phyloP scores from a whole-genome alignment of 2,797 vertebrate genomes.

The Cossypha niveicapilla region DNA sequence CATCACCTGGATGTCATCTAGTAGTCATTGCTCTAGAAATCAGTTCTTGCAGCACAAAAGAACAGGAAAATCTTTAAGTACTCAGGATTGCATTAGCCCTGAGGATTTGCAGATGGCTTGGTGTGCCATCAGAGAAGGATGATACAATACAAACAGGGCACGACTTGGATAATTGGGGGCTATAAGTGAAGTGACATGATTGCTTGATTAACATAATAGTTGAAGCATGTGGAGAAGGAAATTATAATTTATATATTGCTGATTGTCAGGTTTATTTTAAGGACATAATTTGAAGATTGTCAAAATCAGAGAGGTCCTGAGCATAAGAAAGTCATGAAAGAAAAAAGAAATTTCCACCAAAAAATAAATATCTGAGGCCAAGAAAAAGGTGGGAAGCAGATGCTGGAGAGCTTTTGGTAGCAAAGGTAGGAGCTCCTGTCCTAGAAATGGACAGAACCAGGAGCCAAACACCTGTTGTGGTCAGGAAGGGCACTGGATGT shows the following conservation, averaged over 20 bases:
- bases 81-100: neutral
- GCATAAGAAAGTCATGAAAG: neutral
- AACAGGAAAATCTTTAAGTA: neutral
- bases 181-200: slow-evolving; percentile 58
- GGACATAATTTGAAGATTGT: slow-evolving; percentile 52
- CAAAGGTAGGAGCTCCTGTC: neutral
- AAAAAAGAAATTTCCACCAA: neutral
- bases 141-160: slow-evolving; percentile 59
- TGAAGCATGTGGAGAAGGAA: slow-evolving; percentile 60
- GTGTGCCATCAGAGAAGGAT: slow-evolving; percentile 21
- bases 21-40: neutral
- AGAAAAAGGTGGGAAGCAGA: neutral
- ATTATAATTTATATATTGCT: slow-evolving; percentile 62
- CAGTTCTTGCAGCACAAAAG: neutral
- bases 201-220: slow-evolving; percentile 70
- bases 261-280: slow-evolving; percentile 69
- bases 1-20: neutral
- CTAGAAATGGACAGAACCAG: neutral
- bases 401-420: neutral
- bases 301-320: neutral
- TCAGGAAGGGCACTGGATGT: neutral
- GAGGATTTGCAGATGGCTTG: neutral
- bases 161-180: slow-evolving; percentile 51
- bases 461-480: accelerated
- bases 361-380: neutral